Conservation (phyloP, 2,797 vertebrate genomes). For the Rhinella marina region DNA sequence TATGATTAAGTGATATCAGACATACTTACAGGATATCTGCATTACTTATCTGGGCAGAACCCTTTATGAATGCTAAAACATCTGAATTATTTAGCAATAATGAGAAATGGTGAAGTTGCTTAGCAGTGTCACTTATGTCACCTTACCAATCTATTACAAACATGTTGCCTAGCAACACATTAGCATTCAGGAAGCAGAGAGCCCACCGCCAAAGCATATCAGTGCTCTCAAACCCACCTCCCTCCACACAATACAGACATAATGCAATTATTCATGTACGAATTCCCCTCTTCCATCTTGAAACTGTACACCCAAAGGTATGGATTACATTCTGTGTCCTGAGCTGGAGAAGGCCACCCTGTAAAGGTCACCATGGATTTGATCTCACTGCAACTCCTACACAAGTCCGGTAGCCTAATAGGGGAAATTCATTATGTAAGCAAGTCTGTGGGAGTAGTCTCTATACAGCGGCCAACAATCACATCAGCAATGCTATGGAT, state of each 20-base stretch:
- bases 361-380: constrained; percentile 48
- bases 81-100: background rate
- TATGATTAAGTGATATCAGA: too few relatives aligned
- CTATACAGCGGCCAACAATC: constrained; percentile 44
- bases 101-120: background rate
- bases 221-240: background rate
- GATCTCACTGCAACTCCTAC: constrained; percentile 31
- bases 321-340: constrained; percentile 9
- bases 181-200: constrained; percentile 38
- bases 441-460: constrained; percentile 43
- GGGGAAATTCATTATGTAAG: constrained; percentile 43
- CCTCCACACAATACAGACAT: background rate
- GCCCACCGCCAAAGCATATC: constrained; percentile 6
- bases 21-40: background rate
- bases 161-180: constrained; percentile 54
- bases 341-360: background rate
- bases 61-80: background rate
- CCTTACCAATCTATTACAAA: constrained; percentile 17
- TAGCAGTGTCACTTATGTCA: constrained; percentile 31
- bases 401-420: constrained; percentile 31
- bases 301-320: constrained; percentile 25
- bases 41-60: background rate
- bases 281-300: constrained; percentile 8
- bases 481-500: constrained; percentile 30
- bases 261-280: constrained; percentile 16